Percentiles rank a stretch among this genome's conserved stretches.
phyloP scores from a whole-genome alignment of 2,888 invertebrate species.

The Drosophila subsilvestris region DNA sequence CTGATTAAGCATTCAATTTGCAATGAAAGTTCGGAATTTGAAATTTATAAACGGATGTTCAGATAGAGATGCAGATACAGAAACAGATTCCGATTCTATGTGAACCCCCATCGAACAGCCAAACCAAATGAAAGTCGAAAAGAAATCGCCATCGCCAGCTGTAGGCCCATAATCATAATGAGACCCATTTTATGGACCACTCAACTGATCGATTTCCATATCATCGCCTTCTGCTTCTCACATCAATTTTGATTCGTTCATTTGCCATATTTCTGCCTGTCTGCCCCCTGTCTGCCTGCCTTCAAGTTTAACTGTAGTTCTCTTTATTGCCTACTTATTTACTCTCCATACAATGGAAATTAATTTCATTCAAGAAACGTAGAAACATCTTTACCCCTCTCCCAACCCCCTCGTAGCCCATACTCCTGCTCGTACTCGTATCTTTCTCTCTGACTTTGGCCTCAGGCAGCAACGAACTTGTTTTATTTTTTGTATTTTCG shows the following conservation, averaged over 20 bases:
- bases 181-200: slow-evolving; percentile 30
- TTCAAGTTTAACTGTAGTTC: slow-evolving; percentile 20
- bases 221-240: slow-evolving; percentile 30
- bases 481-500: slow-evolving; percentile 48
- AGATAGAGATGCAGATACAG: too few species aligned
- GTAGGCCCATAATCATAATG: slow-evolving; percentile 31
- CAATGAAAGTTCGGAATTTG: slow-evolving; percentile 15
- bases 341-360: slow-evolving; percentile 70
- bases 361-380: slow-evolving; percentile 74
- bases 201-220: slow-evolving; percentile 36
- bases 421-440: background rate
- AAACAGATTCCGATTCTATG: background rate
- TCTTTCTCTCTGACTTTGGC: background rate
- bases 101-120: background rate
- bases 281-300: slow-evolving; percentile 12
- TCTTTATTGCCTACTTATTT: slow-evolving; percentile 57
- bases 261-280: slow-evolving; percentile 36
- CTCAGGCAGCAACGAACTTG: slow-evolving; percentile 43
- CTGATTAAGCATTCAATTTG: slow-evolving; percentile 28
- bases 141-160: background rate
- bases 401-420: background rate
- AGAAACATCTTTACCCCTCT: slow-evolving; percentile 42
- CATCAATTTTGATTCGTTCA: slow-evolving; percentile 21
- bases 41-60: slow-evolving; percentile 20
- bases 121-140: slow-evolving; percentile 11